phyloP scores from a whole-genome alignment of 2,888 invertebrate genomes.

The Erebia epiphron region DNA sequence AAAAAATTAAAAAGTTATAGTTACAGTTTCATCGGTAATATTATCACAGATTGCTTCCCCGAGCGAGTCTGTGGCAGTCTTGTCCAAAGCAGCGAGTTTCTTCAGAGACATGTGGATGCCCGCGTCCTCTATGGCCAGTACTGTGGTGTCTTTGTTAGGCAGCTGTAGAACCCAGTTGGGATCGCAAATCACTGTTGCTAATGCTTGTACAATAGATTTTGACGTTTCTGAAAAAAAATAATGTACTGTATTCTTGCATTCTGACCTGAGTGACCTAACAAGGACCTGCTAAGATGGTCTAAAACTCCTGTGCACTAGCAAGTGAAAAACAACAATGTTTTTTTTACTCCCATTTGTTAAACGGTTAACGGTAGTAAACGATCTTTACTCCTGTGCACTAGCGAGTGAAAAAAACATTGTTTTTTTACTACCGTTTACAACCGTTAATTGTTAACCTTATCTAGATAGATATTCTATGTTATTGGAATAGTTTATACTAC shows the following conservation, averaged over 20 bases:
- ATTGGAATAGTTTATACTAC: too few relatives aligned
- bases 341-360: too few relatives aligned
- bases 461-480: too few relatives aligned
- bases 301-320: too few relatives aligned
- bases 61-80: conserved; percentile 79
- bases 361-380: too few relatives aligned
- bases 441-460: too few relatives aligned
- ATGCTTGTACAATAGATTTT: conserved; percentile 59
- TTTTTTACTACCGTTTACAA: too few relatives aligned
- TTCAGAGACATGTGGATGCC: conserved; percentile 90
- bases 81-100: conserved; percentile 87
- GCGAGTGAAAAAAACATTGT: too few relatives aligned
- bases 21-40: conserved; percentile 82
- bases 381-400: too few relatives aligned
- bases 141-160: conserved; percentile 60
- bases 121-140: conserved; percentile 86
- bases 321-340: too few relatives aligned
- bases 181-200: conserved; percentile 66
- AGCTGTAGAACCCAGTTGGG: conserved; percentile 81
- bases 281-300: too few relatives aligned
- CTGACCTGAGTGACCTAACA: not conserved
- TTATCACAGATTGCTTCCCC: conserved; percentile 80
- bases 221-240: conserved; percentile 56
- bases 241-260: not conserved
- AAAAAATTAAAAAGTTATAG: conserved; percentile 32